Percentiles rank a stretch among this genome's conserved stretches.
These are phyloP conservation scores for Caranx melampygus DNA, from an alignment of 2,113 vertebrate species.

Conservation along the genomic window DNA sequence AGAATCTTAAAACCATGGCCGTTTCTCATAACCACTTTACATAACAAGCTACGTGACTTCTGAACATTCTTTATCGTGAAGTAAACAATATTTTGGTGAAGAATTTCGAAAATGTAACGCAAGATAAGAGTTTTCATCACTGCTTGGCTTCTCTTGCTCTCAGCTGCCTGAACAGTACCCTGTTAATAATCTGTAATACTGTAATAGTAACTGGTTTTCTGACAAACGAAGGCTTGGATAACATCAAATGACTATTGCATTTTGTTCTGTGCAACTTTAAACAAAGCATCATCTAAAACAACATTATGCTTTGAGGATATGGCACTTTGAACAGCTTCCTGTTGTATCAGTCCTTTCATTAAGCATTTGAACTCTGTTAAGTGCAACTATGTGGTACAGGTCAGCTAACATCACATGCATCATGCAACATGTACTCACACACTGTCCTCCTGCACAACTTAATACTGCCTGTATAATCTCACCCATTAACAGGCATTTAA, in stretches of 20 bases:
- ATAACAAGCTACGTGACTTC: neutral
- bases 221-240: too few species aligned
- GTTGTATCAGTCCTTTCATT: neutral
- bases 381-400: neutral
- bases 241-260: too few species aligned
- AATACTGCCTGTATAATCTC: too few species aligned
- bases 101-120: neutral
- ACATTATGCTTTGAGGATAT: too few species aligned
- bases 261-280: too few species aligned
- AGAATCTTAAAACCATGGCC: constrained; percentile 8
- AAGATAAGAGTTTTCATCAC: neutral
- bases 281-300: too few species aligned
- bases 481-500: too few species aligned
- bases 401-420: neutral
- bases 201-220: neutral
- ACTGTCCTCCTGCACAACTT: too few species aligned
- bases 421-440: neutral
- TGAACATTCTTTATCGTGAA: neutral
- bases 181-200: neutral
- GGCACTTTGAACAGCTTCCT: neutral
- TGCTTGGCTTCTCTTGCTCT: neutral
- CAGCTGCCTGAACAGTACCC: neutral
- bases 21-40: neutral
- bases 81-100: neutral
- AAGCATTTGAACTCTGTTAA: neutral